phyloP scores from a whole-genome alignment of 2,888 invertebrate species.

The Lasioglossum vierecki region DNA sequence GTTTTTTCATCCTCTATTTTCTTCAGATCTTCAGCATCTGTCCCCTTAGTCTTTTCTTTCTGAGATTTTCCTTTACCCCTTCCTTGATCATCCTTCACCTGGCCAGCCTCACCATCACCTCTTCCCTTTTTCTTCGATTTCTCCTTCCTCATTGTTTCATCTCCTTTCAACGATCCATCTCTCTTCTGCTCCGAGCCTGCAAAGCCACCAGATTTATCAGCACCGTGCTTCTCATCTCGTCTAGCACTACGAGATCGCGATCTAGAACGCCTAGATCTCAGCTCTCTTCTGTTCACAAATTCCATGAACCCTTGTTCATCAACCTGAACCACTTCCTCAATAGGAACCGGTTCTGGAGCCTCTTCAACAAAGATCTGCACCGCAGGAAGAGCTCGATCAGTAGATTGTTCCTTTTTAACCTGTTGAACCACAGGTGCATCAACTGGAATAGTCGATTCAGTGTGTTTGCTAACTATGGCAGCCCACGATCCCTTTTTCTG shows the following conservation, averaged over 20 bases:
- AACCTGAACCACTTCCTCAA: constrained; percentile 75
- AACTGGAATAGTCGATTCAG: constrained; percentile 53
- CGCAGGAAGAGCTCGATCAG: constrained; percentile 49
- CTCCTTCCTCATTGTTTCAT: constrained; percentile 20
- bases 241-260: constrained; percentile 79
- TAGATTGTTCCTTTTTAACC: constrained; percentile 18
- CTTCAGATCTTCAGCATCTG: neutral
- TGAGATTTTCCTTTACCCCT: constrained; percentile 17
- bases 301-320: constrained; percentile 58
- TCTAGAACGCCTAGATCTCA: constrained; percentile 81
- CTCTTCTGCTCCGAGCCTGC: constrained; percentile 35
- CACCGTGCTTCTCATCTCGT: constrained; percentile 47
- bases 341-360: constrained; percentile 74
- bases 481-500: constrained; percentile 73
- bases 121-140: constrained; percentile 1
- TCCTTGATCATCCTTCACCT: constrained; percentile 14
- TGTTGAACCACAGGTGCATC: neutral
- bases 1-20: neutral
- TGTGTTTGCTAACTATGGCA: constrained; percentile 73
- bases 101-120: neutral
- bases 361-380: constrained; percentile 78
- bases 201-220: constrained; percentile 26
- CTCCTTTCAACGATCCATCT: neutral
- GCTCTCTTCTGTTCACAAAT: constrained; percentile 72
- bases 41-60: constrained; percentile 43